Evolutionary conservation across 2,113 vertebrate genomes (phyloP).

Genomic region (Panthera uncia): DNA sequence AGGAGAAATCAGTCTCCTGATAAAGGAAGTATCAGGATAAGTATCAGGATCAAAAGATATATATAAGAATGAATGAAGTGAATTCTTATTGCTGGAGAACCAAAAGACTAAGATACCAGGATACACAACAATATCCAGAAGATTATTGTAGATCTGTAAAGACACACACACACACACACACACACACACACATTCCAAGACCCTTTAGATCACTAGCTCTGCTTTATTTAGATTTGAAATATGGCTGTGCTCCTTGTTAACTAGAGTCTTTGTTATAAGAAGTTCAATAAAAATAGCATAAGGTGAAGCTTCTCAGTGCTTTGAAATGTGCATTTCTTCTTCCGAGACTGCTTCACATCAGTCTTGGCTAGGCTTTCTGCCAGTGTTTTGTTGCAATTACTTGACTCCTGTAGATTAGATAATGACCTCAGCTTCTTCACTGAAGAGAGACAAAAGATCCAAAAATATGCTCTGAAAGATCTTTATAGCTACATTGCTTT

Average conservation of each 20-base stretch:
- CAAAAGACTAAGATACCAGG: not conserved
- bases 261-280: not conserved
- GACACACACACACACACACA: not conserved
- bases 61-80: not conserved
- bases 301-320: not conserved
- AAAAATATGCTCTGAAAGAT: not conserved
- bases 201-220: not conserved
- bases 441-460: not conserved
- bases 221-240: not conserved
- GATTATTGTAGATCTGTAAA: not conserved
- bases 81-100: not conserved
- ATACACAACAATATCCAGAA: not conserved
- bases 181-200: not conserved
- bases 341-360: not conserved
- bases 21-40: not conserved
- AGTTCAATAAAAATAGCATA: not conserved
- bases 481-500: not conserved
- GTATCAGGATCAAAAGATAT: not conserved
- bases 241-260: not conserved
- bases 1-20: not conserved
- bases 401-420: not conserved
- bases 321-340: not conserved
- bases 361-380: not conserved
- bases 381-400: not conserved
- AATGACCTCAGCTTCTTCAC: slow-evolving; percentile 16